phyloP scores from a whole-genome alignment of 2,888 invertebrate genomes.

The Acleris emargana region DNA sequence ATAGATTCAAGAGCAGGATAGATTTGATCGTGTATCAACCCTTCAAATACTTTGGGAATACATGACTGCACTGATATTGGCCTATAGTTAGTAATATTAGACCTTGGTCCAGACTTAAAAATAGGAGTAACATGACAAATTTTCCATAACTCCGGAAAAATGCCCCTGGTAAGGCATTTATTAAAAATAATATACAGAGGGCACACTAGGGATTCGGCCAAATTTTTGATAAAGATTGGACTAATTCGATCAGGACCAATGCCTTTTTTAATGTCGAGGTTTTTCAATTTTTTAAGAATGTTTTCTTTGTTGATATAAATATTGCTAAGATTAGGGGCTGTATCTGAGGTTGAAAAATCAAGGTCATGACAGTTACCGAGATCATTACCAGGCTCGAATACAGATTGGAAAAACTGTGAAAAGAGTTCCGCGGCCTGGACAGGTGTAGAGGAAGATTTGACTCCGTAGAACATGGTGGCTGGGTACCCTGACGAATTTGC shows the following conservation, averaged over 20 bases:
- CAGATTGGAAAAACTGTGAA: background rate
- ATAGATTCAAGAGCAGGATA: background rate
- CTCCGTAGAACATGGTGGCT: slow-evolving; percentile 1
- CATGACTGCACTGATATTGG: slow-evolving; percentile 11
- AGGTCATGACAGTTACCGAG: background rate
- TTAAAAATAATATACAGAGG: slow-evolving; percentile 5
- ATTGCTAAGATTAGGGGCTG: background rate
- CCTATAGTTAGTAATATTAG: slow-evolving; percentile 1
- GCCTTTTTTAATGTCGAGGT: background rate
- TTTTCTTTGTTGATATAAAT: background rate
- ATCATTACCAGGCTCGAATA: background rate
- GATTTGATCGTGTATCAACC: background rate
- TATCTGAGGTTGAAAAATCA: background rate
- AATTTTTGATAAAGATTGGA: background rate
- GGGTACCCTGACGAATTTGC: background rate
- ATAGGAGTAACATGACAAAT: background rate
- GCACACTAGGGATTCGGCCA: background rate
- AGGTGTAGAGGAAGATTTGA: background rate
- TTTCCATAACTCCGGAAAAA: background rate
- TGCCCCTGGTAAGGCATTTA: background rate
- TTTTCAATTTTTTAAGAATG: background rate
- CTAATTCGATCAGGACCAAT: background rate
- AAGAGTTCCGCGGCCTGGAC: background rate
- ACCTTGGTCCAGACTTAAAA: background rate
- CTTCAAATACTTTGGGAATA: slow-evolving; percentile 10